These are phyloP conservation scores for Sebastes dallii DNA, from an alignment of 2,797 vertebrate genomes.

Conservation along the genomic window DNA sequence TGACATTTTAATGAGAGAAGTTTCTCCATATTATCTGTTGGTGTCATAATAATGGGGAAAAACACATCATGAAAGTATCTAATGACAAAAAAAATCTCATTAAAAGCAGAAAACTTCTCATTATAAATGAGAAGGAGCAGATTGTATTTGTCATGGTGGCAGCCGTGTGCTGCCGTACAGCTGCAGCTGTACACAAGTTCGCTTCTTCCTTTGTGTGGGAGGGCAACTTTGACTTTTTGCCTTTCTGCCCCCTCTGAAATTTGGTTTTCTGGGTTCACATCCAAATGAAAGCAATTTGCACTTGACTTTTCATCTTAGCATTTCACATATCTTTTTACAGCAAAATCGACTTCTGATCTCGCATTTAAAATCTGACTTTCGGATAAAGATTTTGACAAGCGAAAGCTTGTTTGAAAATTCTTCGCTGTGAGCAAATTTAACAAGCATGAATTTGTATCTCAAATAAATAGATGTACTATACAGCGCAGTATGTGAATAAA, in stretches of 20 bases:
- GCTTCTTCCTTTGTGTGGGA: constrained; percentile 46
- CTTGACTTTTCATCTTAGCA: constrained; percentile 21
- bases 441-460: background rate
- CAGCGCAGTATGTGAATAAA: background rate
- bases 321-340: constrained; percentile 33
- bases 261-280: constrained; percentile 40
- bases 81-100: background rate
- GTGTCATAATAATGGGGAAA: background rate
- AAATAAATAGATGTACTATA: background rate
- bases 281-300: constrained; percentile 50
- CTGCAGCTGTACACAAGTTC: constrained; percentile 19
- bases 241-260: constrained; percentile 41
- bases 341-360: constrained; percentile 37
- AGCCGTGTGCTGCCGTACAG: constrained; percentile 1
- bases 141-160: background rate
- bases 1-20: background rate
- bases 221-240: constrained; percentile 48
- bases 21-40: background rate
- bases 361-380: constrained; percentile 41
- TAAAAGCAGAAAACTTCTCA: background rate
- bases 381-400: constrained; percentile 34
- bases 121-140: background rate
- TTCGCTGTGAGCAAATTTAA: background rate
- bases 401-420: background rate
- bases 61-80: background rate